Base-by-base conservation (phyloP, 2,797 vertebrate species). In the Notolepis coatsorum region DNA sequence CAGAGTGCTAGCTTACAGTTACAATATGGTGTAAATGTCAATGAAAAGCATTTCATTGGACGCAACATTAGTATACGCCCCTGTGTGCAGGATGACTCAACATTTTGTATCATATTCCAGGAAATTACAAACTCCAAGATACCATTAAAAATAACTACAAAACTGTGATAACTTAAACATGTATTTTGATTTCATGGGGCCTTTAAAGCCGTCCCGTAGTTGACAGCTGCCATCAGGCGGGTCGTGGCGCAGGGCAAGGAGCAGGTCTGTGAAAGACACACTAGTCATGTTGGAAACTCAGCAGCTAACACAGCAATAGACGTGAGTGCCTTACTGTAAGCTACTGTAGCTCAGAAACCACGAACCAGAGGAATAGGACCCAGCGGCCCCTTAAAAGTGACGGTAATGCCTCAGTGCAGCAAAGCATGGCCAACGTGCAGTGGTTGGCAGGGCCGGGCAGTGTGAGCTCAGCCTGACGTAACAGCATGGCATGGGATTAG, bases 381-480 rank as follows among this genome's bases (percentile, higher is more conserved):
- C 76, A 31, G 30, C 28, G 54, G 71, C 45, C 65, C 51, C 37
- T 49, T 76, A 56, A 78, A 81, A 58, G 52, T 9, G 57, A 55
- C 4, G 10, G 46, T 55, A 64, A 80, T 55, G 77, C 65, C 52
- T 76, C 64, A 43, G 73, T 67, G 63, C 13, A 49, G 49, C 33
- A 63, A 68, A 75, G 65, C 31, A 21, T 43, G 42, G 54, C 45
- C 4, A n/a, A n/a, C 1, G 30, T 53, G 58, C 42, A 47, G 53
- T 55, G 55, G 56, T 61, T 89, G 88, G 84, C 79, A 84, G 45
- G 10, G 7, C 25, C 59, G 23, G 25, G 43, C 47, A 41, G 41
- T 56, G 83, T 88, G 82, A 89, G 65, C 70, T 89, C 83, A 89
- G 77, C 79, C 62, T 61, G 58, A 77, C 65, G 68, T 79, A 86